These are phyloP conservation scores for Myotis planiceps DNA, from an alignment of 2,797 vertebrate genomes.

Conservation along the genomic window DNA sequence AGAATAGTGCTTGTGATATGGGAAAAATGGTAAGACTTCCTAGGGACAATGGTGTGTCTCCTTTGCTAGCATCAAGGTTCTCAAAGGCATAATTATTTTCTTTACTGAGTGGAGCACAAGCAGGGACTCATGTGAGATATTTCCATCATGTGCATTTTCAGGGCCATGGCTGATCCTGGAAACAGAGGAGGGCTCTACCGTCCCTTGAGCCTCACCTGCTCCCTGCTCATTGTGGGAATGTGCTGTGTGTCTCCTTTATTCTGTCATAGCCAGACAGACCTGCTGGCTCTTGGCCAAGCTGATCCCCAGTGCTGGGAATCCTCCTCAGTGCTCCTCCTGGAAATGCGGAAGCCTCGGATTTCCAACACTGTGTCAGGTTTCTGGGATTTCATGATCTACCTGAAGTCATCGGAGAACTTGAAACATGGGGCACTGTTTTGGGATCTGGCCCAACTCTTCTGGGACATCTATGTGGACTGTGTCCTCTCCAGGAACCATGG, in stretches of 20 bases:
- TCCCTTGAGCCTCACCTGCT: slow-evolving; percentile 83
- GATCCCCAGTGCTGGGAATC: slow-evolving; percentile 96
- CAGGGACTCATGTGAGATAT: neutral
- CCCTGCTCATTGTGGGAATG: slow-evolving; percentile 87
- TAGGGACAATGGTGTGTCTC: neutral
- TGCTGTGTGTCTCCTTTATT: slow-evolving; percentile 86
- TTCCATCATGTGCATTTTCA: slow-evolving; percentile 75
- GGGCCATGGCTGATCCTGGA: slow-evolving; percentile 73
- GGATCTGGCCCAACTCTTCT: slow-evolving; percentile 97
- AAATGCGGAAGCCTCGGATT: slow-evolving; percentile 94
- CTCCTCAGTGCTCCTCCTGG: slow-evolving; percentile 92
- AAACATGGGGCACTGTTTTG: slow-evolving; percentile 94
- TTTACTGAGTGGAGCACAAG: neutral
- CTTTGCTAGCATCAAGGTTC: neutral
- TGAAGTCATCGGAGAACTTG: slow-evolving; percentile 93
- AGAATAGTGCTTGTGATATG: neutral
- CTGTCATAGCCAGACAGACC: slow-evolving; percentile 90
- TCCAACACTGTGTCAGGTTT: slow-evolving; percentile 94
- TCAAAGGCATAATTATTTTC: neutral
- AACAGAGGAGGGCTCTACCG: slow-evolving; percentile 76
- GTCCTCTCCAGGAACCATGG: slow-evolving; percentile 95
- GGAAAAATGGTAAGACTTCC: neutral
- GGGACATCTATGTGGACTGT: slow-evolving; percentile 96
- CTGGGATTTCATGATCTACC: slow-evolving; percentile 96
- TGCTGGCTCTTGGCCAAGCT: slow-evolving; percentile 88